phyloP scores from a whole-genome alignment of 92 coral and sea anemone species.

The Porites evermanni region DNA sequence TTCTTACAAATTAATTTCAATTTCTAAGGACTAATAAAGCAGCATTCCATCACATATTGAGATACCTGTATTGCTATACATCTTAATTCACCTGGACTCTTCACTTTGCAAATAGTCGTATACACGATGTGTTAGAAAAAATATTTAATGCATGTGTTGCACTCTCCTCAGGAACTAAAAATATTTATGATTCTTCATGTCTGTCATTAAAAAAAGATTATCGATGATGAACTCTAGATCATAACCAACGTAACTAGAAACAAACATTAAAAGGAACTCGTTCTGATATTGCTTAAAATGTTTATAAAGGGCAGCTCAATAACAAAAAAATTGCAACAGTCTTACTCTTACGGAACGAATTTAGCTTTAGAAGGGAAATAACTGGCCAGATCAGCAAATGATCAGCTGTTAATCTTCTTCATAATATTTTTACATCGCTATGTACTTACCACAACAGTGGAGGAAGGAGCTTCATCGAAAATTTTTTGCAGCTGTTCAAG shows the following conservation, averaged over 20 bases:
- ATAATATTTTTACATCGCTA: neutral
- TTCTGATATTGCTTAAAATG: too few relatives aligned
- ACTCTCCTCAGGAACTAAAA: neutral
- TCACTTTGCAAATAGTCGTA: neutral
- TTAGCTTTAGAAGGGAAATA: neutral
- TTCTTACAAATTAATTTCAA: too few relatives aligned
- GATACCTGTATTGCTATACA: too few relatives aligned
- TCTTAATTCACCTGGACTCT: neutral
- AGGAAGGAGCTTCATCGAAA: constrained; percentile 80
- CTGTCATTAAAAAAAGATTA: neutral
- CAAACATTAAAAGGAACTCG: too few relatives aligned
- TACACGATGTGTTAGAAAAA: neutral
- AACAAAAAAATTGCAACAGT: too few relatives aligned
- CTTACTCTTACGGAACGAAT: too few relatives aligned
- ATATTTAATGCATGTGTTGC: neutral
- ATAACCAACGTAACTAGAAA: too few relatives aligned
- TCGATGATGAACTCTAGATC: too few relatives aligned
- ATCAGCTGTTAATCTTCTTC: neutral
- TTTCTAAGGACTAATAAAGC: too few relatives aligned
- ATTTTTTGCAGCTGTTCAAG: constrained; percentile 77
- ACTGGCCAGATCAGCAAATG: neutral
- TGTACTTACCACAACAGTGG: constrained; percentile 80
- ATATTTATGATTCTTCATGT: neutral
- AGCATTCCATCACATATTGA: too few relatives aligned
- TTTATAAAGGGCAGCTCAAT: too few relatives aligned